Base-by-base conservation (phyloP, 2,888 invertebrate genomes). In the Lochmaea crataegi region DNA sequence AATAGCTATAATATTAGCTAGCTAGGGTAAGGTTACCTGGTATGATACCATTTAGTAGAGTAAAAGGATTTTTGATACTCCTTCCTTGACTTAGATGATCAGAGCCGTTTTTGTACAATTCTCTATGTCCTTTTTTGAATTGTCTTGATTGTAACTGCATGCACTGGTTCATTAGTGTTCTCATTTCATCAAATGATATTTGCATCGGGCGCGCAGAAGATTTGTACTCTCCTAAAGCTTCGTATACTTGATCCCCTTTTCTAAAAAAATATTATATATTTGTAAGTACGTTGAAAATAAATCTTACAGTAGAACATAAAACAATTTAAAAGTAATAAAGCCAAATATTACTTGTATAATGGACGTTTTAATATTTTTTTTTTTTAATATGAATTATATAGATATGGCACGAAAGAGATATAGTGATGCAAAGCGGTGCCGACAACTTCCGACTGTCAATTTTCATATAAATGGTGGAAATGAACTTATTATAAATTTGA, bases 101-200 rank as follows among this genome's bases (percentile, higher is more conserved):
- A 60, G 53, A 73, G 42, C 45, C 60, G 11, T 75, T 76, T 26
- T 69, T 63, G 71, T 75, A 69, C 65, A 61, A 51, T 38, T 80
- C 75, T 2, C 89, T 87, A 0, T 87, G 87, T 78, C 87, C 86
- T n/a, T 87, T 78, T 22, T 51, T 45, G 16, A 56, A 41, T n/a
- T 65, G 48, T 48, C 72, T 68, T 26, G 78, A 80, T 71, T 91
- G 91, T 76, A 95, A 89, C 85, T 91, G 89, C 82, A 94, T 92
- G 81, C 95, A 96, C 83, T 94, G 93, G n/a, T 89, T 86, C 94
- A 95, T 95, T 57, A 95, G 89, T 79, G 90, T 91, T 73, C 93
- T 88, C 94, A 95, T 95, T 85, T 94, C 93, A 2, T 87, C 86
- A 84, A 95, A 94, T 64, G 89, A 88, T 76, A 94, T 92, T 75